Base-by-base conservation (phyloP, 2,113 vertebrate species). In the Antennarius striatus region DNA sequence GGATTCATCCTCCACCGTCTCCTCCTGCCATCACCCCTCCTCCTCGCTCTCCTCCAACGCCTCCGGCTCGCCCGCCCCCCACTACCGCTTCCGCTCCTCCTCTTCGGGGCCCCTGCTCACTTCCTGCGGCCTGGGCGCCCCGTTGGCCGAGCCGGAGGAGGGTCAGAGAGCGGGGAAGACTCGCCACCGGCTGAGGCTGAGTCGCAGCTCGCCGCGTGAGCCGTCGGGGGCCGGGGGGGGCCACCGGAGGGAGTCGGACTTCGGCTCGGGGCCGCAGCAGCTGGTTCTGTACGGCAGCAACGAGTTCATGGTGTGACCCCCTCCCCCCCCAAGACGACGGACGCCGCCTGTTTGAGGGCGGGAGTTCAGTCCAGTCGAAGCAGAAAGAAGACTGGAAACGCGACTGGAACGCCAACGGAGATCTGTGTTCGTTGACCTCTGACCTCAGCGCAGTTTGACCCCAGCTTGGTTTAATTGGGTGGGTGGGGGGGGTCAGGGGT, bases 291-390 rank as follows among this genome's bases (percentile, higher is more conserved):
- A 95, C 54, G 95, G 95, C 76, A 96, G 86, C 87, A 96, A 96
- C 0, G 96, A 98, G 82, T 98, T 97, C 86, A 96, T 98, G 96
- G 96, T 98, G 80, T 98, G 92, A 98, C 67, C 62, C 29, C 0
- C 62, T 22, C 0, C 4, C 9, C 9, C 9, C 13, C 22, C 4
- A 55, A 45, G 54, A n/a, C 43, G 52, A 58, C 10, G 6, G 53
- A 28, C 14, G 46, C 64, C 15, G 4, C 55, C 75, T 61, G 67
- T 49, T 15, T 0, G 3, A 49, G 58, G 3, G 0, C 63, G 14
- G 71, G 61, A 57, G 47, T 22, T 22, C 43, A 70, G 53, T 71
- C 49, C 68, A 63, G 62, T 61, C 48, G 14, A 29, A 75, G 46
- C 56, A 42, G 49, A 52, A 2, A 39, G 59, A 22, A 63, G 40